Conservation (phyloP, 2,797 vertebrate genomes). For the Macropodus opercularis region DNA sequence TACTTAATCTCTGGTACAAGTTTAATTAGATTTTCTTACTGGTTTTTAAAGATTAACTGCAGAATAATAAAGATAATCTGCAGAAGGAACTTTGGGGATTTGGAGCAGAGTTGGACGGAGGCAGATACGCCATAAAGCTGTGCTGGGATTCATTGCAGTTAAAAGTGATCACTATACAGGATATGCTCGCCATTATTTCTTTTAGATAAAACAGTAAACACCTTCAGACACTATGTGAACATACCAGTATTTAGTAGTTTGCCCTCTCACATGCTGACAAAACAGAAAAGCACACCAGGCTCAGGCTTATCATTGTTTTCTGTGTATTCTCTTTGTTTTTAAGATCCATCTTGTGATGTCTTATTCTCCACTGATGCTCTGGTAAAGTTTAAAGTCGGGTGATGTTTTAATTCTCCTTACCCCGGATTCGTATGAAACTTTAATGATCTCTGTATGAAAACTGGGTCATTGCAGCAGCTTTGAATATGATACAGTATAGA, state of each 20-base stretch:
- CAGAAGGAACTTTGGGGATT: no score
- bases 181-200: no score
- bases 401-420: constrained; percentile 51
- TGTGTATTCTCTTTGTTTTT: constrained; percentile 18
- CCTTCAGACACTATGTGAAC: background rate
- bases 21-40: no score
- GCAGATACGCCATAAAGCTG: no score
- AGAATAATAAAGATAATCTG: no score
- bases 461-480: constrained; percentile 63
- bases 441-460: constrained; percentile 64
- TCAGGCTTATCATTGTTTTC: background rate
- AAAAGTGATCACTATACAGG: no score
- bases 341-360: constrained; percentile 30
- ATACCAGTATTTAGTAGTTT: background rate
- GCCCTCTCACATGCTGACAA: background rate
- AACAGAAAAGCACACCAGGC: background rate
- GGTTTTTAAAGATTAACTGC: no score
- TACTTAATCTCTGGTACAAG: no score
- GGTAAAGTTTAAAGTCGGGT: constrained; percentile 45
- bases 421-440: constrained; percentile 58
- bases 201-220: background rate
- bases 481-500: constrained; percentile 39
- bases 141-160: no score
- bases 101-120: no score
- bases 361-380: constrained; percentile 37